These are phyloP conservation scores for Rhynchonycteris naso DNA, from an alignment of 2,797 vertebrate genomes.

Conservation along the genomic window DNA sequence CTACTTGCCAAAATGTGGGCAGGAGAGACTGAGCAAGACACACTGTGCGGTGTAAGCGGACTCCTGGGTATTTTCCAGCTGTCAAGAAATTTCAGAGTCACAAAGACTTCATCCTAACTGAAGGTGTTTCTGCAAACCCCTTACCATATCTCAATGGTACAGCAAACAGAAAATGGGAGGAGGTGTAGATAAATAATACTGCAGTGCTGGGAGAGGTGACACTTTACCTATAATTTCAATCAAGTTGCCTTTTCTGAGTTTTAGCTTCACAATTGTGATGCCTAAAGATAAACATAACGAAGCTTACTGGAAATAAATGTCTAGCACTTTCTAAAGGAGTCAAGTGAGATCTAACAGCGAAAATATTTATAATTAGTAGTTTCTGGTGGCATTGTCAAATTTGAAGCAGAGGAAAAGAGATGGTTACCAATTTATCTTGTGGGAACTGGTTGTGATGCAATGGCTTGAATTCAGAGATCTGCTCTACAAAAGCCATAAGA, in stretches of 20 bases:
- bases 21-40: not conserved
- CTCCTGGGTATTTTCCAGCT: not conserved
- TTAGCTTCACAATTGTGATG: not conserved
- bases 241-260: not conserved
- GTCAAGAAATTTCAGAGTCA: slow-evolving; percentile 15
- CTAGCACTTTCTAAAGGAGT: not conserved
- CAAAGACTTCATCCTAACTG: not conserved
- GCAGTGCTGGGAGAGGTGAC: no score
- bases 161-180: not conserved
- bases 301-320: not conserved
- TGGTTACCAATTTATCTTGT: not conserved
- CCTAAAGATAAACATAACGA: not conserved
- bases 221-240: not conserved
- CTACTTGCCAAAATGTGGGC: not conserved
- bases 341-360: not conserved
- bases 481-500: not conserved
- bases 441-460: not conserved
- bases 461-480: slow-evolving; percentile 10
- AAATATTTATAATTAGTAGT: not conserved
- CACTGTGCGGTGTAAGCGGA: not conserved
- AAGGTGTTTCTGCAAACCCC: not conserved
- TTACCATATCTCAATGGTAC: not conserved
- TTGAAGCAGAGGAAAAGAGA: not conserved
- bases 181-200: not conserved
- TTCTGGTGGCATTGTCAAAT: slow-evolving; percentile 19